Percentiles rank a stretch among this genome's conserved stretches.
phyloP scores from a whole-genome alignment of 2,113 vertebrate species.

The Actenoides lindsayi region DNA sequence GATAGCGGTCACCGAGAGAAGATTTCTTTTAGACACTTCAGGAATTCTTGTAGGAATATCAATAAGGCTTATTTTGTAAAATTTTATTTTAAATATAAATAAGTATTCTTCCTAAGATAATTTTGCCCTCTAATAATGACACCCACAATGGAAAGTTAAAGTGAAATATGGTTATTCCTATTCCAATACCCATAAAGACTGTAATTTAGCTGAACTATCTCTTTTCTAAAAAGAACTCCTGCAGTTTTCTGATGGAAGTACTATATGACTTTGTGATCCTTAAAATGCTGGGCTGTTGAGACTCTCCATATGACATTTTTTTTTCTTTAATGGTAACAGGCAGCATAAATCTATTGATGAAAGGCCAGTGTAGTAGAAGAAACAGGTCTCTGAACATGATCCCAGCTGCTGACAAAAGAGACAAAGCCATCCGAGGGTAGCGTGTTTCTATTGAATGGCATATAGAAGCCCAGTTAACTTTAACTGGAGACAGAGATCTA shows the following conservation, averaged over 20 bases:
- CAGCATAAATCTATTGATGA: not conserved
- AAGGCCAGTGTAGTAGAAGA: not conserved
- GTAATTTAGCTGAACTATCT: not conserved
- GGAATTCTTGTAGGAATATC: not conserved
- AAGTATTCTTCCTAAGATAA: not conserved
- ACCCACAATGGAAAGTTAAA: not conserved
- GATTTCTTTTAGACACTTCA: not conserved
- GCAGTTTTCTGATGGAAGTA: not conserved
- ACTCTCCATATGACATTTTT: not conserved
- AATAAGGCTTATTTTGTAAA: not conserved
- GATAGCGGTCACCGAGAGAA: not conserved
- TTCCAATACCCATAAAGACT: not conserved
- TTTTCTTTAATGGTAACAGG: not conserved
- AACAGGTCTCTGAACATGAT: not conserved
- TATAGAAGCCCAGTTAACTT: not conserved
- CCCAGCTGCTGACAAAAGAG: not conserved
- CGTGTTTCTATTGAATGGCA: accelerated
- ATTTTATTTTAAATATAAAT: not conserved
- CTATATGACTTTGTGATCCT: not conserved
- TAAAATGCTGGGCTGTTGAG: not conserved
- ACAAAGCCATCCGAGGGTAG: not conserved
- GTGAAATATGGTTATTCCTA: not conserved
- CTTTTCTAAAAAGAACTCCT: not conserved
- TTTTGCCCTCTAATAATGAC: not conserved
- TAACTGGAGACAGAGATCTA: not conserved